Percentiles rank a stretch among this genome's conserved stretches.
Conservation (phyloP, 2,888 invertebrate species). For the Tetrapedia diversipes region DNA sequence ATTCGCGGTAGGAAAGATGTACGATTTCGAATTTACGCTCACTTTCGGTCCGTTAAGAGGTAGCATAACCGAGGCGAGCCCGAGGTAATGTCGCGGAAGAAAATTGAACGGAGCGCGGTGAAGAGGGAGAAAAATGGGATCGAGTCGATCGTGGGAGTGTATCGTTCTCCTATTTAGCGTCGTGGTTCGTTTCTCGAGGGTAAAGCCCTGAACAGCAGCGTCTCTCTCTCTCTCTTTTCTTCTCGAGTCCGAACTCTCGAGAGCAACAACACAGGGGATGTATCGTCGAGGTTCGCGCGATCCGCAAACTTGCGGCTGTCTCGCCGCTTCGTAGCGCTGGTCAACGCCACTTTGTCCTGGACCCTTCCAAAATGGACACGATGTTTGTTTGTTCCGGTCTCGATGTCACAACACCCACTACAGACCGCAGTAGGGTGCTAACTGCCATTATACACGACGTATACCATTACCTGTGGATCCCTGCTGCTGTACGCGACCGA, state of each 20-base stretch:
- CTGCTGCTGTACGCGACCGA: slow-evolving; percentile 43
- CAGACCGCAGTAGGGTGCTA: slow-evolving; percentile 76
- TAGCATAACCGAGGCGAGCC: slow-evolving; percentile 25
- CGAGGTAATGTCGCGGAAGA: slow-evolving; percentile 69
- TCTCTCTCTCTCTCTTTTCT: slow-evolving; percentile 10
- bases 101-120: slow-evolving; percentile 38
- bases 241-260: slow-evolving; percentile 2
- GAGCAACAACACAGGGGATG: slow-evolving; percentile 25
- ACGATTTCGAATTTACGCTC: neutral
- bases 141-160: slow-evolving; percentile 69
- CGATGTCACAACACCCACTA: slow-evolving; percentile 80
- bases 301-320: slow-evolving; percentile 68
- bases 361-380: slow-evolving; percentile 70
- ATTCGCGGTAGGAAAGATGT: neutral
- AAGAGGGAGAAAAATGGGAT: slow-evolving; percentile 58
- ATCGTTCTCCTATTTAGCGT: slow-evolving; percentile 73
- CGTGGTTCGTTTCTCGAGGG: slow-evolving; percentile 55
- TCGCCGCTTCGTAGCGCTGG: slow-evolving; percentile 65
- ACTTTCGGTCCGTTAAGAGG: neutral
- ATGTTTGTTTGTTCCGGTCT: slow-evolving; percentile 78
- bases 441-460: slow-evolving; percentile 72
- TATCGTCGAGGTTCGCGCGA: slow-evolving; percentile 43
- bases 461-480: slow-evolving; percentile 63
- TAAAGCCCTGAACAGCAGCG: neutral
- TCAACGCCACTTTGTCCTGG: slow-evolving; percentile 50